Percentiles rank a stretch among this genome's conserved stretches.
These are phyloP conservation scores for Chrosomus eos DNA, from an alignment of 2,797 vertebrate species.

Conservation along the genomic window DNA sequence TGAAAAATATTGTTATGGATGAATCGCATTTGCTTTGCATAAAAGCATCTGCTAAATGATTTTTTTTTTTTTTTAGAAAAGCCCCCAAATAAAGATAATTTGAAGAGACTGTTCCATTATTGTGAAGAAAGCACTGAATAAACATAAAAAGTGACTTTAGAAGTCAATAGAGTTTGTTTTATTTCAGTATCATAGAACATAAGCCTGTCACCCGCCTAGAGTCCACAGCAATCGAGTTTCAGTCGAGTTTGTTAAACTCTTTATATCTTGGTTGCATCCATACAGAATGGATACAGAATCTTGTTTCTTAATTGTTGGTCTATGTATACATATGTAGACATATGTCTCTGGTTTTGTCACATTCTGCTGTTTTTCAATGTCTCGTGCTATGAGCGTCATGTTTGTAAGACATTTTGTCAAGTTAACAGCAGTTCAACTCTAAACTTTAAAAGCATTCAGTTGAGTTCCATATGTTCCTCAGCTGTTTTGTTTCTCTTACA, in stretches of 20 bases:
- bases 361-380: neutral
- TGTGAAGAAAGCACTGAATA: neutral
- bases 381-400: neutral
- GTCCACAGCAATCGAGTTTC: neutral
- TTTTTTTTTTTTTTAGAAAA: constrained; percentile 6
- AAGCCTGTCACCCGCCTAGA: neutral
- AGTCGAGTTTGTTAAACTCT: neutral
- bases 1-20: neutral
- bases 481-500: neutral
- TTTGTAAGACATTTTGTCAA: neutral
- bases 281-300: neutral
- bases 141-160: neutral
- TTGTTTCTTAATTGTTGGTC: neutral
- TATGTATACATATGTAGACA: neutral
- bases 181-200: neutral
- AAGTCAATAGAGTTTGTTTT: neutral
- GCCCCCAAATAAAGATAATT: neutral
- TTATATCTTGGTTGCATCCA: neutral
- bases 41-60: neutral
- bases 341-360: neutral
- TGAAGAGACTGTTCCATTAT: neutral
- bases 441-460: neutral
- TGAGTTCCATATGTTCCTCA: neutral
- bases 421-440: neutral
- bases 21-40: neutral